These are phyloP conservation scores for Cecidostiba fungosa DNA, from an alignment of 2,888 invertebrate genomes.

Conservation along the genomic window DNA sequence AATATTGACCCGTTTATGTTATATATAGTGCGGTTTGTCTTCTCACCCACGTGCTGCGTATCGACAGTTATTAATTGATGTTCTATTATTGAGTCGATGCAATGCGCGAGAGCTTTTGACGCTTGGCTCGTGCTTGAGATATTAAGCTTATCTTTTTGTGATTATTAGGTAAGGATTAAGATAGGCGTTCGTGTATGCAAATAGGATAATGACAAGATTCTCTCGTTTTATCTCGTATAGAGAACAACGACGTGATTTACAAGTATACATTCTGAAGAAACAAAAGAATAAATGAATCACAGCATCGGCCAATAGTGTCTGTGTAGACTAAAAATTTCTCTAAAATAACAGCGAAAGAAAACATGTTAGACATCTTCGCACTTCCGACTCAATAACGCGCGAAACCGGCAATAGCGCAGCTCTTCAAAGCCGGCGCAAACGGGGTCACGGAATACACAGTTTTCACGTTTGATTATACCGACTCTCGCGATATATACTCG, in stretches of 20 bases:
- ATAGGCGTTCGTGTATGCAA: background rate
- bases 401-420: background rate
- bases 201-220: background rate
- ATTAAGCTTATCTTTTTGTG: too few relatives aligned
- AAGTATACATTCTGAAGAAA: too few relatives aligned
- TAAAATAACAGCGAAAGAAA: background rate
- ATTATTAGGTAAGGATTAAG: background rate
- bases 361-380: background rate
- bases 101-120: too few relatives aligned
- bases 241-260: too few relatives aligned
- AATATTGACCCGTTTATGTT: background rate
- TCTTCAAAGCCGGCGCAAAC: background rate
- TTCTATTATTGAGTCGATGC: background rate
- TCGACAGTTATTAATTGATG: too few relatives aligned
- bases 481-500: background rate
- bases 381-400: background rate
- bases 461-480: conserved; percentile 24
- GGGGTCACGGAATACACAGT: background rate
- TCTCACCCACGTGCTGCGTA: background rate
- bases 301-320: background rate
- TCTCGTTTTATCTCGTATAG: too few relatives aligned
- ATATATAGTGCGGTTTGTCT: conserved; percentile 38
- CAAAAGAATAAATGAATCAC: too few relatives aligned
- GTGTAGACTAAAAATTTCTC: background rate
- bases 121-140: too few relatives aligned